Conservation (phyloP, 2,797 vertebrate species). For the Peromyscus nudipes region DNA sequence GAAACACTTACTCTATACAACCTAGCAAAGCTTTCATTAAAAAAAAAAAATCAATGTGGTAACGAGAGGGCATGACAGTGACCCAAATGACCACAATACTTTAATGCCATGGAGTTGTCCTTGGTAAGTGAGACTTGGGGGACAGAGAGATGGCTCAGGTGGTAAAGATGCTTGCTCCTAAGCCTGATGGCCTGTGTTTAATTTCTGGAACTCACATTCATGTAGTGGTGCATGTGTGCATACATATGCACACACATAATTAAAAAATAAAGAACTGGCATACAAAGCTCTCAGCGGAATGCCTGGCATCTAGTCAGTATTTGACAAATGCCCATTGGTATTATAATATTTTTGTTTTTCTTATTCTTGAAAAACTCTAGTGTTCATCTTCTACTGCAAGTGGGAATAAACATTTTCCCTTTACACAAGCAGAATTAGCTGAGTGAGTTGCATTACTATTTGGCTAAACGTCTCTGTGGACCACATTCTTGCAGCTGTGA, state of each 20-base stretch:
- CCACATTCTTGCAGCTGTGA: constrained; percentile 64
- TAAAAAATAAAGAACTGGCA: not conserved
- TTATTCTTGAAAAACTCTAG: constrained; percentile 43
- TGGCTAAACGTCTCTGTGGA: constrained; percentile 73
- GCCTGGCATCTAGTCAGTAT: not conserved
- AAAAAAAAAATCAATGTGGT: not conserved
- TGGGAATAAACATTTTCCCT: constrained; percentile 8
- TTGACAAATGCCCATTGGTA: not conserved
- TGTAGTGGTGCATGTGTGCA: not conserved
- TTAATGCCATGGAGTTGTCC: not conserved
- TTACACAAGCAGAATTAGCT: constrained; percentile 65
- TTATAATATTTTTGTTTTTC: not conserved
- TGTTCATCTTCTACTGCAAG: not conserved
- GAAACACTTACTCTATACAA: not conserved
- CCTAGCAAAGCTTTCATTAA: not conserved
- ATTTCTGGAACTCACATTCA: not conserved
- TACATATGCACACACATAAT: not conserved
- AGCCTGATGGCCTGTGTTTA: not conserved
- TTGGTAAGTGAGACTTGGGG: not conserved
- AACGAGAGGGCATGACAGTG: not conserved
- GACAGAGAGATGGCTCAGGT: not conserved
- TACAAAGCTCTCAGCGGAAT: not conserved
- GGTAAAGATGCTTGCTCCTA: not conserved
- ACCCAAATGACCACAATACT: not conserved
- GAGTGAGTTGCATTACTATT: constrained; percentile 71